Base-by-base conservation (phyloP, 1,140 invertebrate species). In the Mercenaria mercenaria region DNA sequence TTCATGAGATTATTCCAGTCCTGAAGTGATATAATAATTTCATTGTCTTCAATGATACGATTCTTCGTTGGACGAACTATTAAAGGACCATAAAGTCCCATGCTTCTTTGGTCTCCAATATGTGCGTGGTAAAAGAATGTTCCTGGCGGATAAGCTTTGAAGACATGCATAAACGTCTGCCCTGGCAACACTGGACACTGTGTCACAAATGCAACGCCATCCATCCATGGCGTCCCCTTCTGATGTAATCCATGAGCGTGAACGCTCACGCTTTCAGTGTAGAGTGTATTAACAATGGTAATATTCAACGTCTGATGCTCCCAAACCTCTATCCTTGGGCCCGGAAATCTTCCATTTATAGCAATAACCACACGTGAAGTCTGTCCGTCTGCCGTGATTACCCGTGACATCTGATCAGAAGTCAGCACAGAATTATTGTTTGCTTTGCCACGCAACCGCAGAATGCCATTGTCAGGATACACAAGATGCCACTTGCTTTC, bases 201-300 rank as follows among this genome's bases (percentile, higher is more conserved):
- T 0, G 98, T 98, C 20, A 99, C 97, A 89, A 97, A 98, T 13
- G 98, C 98, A 39, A 99, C 98, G 56, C 98, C 98, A 94, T 99
- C 98, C 95, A 98, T 98, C 95, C 98, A 98, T 92, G 98, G 98
- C 4, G 97, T 97, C 56, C 97, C 97, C 52, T 97, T 96, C 96
- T 98, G 98, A 95, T 97, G 97, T 72, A 99, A 97, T 59, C 98
- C 98, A 83, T 98, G 97, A 98, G 98, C 99, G 96, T 99, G 98
- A 84, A 99, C 97, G 0, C 97, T 97, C 1, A 98, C 97, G 94
- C 97, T 97, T 96, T 98, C 97, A 86, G 72, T 98, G 93, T 97
- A 97, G 95, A 99, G 97, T 76, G 97, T 97, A 95, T 99, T 99
- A 90, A 97, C 96, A 0, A 99, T 97, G 92, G 99, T 98, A 15